Evolutionary conservation across 2,888 invertebrate species (phyloP).

Genomic region (Chrysolina americana): DNA sequence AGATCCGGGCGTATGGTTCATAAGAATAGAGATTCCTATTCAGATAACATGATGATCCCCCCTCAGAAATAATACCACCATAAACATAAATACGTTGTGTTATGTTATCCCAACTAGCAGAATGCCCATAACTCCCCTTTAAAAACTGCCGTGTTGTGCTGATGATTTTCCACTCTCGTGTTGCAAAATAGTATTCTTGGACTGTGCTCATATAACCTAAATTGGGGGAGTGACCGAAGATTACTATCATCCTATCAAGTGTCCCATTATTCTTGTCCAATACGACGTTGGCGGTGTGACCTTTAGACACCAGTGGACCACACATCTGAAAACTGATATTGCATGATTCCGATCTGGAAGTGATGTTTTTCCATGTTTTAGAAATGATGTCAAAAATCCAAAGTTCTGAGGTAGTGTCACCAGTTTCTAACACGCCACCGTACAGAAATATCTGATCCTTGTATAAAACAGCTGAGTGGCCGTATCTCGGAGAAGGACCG

Average conservation of each 20-base stretch:
- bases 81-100: conserved; percentile 90
- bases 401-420: conserved; percentile 76
- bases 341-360: conserved; percentile 74
- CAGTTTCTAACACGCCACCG: conserved; percentile 84
- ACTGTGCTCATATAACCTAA: conserved; percentile 96
- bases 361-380: conserved; percentile 88
- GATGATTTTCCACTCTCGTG: conserved; percentile 83
- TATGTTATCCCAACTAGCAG: conserved; percentile 86
- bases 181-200: conserved; percentile 82
- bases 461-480: conserved; percentile 90
- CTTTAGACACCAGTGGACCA: conserved; percentile 80
- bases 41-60: conserved; percentile 83
- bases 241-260: conserved; percentile 85
- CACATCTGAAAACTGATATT: conserved; percentile 66
- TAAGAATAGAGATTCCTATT: conserved; percentile 89
- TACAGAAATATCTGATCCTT: conserved; percentile 94
- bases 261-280: conserved; percentile 78
- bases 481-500: conserved; percentile 84
- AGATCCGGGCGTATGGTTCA: conserved; percentile 83
- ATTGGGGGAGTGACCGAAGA: conserved; percentile 96
- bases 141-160: conserved; percentile 87
- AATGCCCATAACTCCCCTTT: conserved; percentile 92
- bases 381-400: conserved; percentile 90
- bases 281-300: conserved; percentile 95
- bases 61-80: conserved; percentile 88